Percentiles rank a stretch among this genome's conserved stretches.
These are phyloP conservation scores for Malaclemys terrapin DNA, from an alignment of 2,113 vertebrate species.

Conservation along the genomic window DNA sequence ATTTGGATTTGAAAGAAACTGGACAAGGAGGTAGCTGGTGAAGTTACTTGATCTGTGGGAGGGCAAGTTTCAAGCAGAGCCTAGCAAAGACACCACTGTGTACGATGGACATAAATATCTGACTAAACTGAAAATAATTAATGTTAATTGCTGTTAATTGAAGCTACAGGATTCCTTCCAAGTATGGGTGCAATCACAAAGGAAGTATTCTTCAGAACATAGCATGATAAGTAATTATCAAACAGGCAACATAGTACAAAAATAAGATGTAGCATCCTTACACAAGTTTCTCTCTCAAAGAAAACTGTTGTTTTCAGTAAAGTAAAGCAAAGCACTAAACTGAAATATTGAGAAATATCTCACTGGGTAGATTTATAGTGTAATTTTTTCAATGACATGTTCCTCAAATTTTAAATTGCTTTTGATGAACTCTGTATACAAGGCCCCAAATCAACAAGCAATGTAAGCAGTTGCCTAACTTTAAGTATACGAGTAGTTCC, in stretches of 20 bases:
- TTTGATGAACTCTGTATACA: background rate
- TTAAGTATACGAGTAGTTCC: background rate
- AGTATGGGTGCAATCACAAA: background rate
- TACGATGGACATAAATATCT: background rate
- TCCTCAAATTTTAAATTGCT: background rate
- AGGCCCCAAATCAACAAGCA: background rate
- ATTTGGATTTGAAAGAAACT: background rate
- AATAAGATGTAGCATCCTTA: background rate
- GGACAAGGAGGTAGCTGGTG: background rate
- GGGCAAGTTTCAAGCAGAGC: background rate
- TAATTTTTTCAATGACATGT: background rate
- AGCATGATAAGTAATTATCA: background rate
- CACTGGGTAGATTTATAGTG: rapidly evolving
- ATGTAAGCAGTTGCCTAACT: background rate
- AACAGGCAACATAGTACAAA: background rate
- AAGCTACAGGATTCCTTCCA: background rate
- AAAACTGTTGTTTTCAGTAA: background rate
- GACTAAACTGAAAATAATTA: background rate
- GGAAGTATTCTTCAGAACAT: background rate
- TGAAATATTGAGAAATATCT: background rate
- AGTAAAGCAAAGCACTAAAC: background rate
- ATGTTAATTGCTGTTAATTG: background rate
- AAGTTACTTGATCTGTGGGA: background rate
- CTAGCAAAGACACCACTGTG: background rate
- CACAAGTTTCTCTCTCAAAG: background rate